Conservation (phyloP, 2,888 invertebrate genomes). For the Thera britannica region DNA sequence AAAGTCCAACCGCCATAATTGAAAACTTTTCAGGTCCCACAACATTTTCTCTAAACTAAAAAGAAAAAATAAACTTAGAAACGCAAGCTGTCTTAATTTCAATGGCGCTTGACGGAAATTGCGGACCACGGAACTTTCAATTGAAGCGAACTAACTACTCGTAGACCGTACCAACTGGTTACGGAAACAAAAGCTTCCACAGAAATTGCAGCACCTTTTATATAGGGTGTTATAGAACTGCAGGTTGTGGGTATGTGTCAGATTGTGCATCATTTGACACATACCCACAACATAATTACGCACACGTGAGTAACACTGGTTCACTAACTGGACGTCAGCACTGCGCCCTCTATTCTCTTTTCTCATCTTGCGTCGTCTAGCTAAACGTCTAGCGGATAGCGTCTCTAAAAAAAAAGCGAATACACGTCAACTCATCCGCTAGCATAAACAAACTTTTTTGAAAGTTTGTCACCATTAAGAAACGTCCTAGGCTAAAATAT, state of each 20-base stretch:
- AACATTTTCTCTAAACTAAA: conserved; percentile 21
- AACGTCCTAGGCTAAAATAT: neutral
- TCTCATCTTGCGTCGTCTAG: no score
- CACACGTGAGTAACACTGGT: no score
- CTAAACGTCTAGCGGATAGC: no score
- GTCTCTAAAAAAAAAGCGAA: neutral
- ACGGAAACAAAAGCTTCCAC: conserved; percentile 40
- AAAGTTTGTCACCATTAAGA: neutral
- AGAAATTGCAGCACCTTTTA: conserved; percentile 37
- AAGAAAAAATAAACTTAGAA: conserved; percentile 27
- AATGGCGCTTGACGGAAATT: conserved; percentile 40
- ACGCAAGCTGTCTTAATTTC: conserved; percentile 42
- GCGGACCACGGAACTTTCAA: conserved; percentile 40
- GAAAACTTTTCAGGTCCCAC: conserved; percentile 16
- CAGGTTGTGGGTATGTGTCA: no score
- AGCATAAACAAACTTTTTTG: neutral
- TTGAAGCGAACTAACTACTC: conserved; percentile 43
- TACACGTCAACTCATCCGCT: neutral
- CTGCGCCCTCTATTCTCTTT: no score
- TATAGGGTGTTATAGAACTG: neutral
- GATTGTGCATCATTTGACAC: no score
- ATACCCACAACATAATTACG: no score
- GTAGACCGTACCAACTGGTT: conserved; percentile 37
- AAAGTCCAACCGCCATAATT: conserved; percentile 6
- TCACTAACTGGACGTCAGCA: no score